These are phyloP conservation scores for Pammene fasciana DNA, from an alignment of 2,888 invertebrate species.

Conservation along the genomic window DNA sequence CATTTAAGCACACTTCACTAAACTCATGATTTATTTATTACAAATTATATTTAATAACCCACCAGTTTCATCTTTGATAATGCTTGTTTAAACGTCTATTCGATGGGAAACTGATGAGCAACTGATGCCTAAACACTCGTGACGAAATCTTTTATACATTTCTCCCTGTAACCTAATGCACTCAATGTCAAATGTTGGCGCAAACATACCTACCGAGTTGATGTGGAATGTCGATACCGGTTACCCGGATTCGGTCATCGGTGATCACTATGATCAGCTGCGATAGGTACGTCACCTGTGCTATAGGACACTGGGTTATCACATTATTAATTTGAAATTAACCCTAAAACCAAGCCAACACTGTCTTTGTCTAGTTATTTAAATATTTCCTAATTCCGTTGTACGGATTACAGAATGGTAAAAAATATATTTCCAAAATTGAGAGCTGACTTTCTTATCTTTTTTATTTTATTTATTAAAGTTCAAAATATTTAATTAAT, in stretches of 20 bases:
- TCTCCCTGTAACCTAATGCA: constrained; percentile 65
- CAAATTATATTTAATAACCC: constrained; percentile 49
- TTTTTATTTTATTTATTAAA: too few relatives aligned
- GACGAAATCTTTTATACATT: constrained; percentile 77
- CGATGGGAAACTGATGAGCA: constrained; percentile 65
- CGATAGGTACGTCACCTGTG: too few relatives aligned
- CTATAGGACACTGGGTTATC: too few relatives aligned
- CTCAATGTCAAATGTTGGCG: constrained; percentile 61
- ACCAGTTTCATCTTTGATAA: constrained; percentile 75
- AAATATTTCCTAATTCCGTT: too few relatives aligned
- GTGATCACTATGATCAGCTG: constrained; percentile 61
- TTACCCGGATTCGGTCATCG: constrained; percentile 66
- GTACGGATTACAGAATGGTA: too few relatives aligned
- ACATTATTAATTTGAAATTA: too few relatives aligned
- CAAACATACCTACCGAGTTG: constrained; percentile 68
- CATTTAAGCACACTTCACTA: constrained; percentile 5
- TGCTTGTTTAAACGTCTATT: constrained; percentile 57
- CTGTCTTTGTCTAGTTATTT: too few relatives aligned
- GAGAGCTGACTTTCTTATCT: too few relatives aligned
- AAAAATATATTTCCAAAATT: too few relatives aligned
- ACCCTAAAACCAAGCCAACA: too few relatives aligned
- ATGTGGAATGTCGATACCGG: constrained; percentile 69
- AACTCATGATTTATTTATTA: neutral
- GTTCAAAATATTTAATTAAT: too few relatives aligned
- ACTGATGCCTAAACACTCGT: constrained; percentile 66